A percentile compares a stretch with the other conserved stretches of the same genome.
Evolutionary conservation across 2,113 vertebrate genomes (phyloP).

Genomic region (Columba janthina): DNA sequence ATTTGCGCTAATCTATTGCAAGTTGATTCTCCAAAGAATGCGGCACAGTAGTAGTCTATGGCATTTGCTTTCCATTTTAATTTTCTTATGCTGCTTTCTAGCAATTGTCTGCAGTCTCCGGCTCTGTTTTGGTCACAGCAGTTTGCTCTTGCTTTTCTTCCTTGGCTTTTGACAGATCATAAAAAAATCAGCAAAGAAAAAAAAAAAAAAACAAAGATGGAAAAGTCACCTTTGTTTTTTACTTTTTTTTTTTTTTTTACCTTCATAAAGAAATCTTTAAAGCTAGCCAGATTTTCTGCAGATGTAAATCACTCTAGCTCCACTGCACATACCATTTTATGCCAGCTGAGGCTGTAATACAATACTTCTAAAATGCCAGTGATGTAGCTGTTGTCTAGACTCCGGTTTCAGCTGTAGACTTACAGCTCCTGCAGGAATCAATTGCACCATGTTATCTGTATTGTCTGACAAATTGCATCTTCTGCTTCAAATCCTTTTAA

Average conservation of each 20-base stretch:
- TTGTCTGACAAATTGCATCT: background rate
- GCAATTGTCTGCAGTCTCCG: background rate
- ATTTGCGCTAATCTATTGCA: conserved; percentile 49
- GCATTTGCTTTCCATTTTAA: conserved; percentile 54
- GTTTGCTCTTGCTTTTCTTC: background rate
- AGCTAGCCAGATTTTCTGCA: conserved; percentile 28
- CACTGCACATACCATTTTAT: background rate
- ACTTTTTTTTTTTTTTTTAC: background rate
- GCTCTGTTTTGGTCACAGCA: background rate
- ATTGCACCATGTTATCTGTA: background rate
- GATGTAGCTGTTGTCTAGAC: conserved; percentile 12
- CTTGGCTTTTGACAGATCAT: background rate
- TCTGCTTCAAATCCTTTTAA: background rate
- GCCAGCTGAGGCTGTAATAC: background rate
- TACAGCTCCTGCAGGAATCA: background rate
- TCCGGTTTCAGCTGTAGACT: background rate
- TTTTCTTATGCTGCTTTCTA: conserved; percentile 37
- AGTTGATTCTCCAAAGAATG: conserved; percentile 49
- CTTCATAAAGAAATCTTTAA: conserved; percentile 16
- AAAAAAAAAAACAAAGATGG: accelerated
- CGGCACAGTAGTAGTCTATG: background rate
- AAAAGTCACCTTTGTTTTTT: background rate
- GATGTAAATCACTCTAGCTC: conserved; percentile 39
- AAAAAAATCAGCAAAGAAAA: background rate
- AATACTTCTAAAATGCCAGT: conserved; percentile 13